phyloP scores from a whole-genome alignment of 2,797 vertebrate genomes.

The Heterohyrax brucei region DNA sequence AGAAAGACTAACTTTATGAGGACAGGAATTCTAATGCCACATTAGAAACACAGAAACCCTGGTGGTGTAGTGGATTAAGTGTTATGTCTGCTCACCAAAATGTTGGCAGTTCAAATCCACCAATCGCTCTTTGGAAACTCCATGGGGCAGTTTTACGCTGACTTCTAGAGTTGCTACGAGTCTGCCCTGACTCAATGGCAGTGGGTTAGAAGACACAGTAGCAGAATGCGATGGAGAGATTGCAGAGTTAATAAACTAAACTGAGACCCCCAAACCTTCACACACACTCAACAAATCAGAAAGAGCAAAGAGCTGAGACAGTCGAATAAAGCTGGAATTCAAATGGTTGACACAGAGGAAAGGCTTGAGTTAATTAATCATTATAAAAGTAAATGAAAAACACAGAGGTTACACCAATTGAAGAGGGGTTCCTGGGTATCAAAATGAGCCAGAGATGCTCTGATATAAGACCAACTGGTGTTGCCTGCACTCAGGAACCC shows the following conservation, averaged over 20 bases:
- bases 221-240: background rate
- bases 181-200: too few species aligned
- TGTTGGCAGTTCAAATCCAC: too few species aligned
- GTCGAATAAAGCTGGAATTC: background rate
- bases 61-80: too few species aligned
- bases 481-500: background rate
- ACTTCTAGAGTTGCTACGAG: too few species aligned
- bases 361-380: background rate
- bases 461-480: background rate
- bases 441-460: background rate
- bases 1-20: background rate
- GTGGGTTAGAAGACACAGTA: background rate
- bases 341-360: background rate
- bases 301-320: background rate
- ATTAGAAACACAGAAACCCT: background rate
- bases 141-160: too few species aligned
- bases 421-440: background rate
- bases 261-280: background rate
- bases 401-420: background rate
- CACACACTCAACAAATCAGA: background rate
- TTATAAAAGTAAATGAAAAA: background rate
- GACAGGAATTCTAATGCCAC: background rate
- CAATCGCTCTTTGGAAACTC: too few species aligned
- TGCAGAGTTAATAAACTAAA: background rate
- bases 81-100: too few species aligned